Evolutionary conservation across 1,140 invertebrate genomes (phyloP).

Genomic region (Ridgeia piscesae): DNA sequence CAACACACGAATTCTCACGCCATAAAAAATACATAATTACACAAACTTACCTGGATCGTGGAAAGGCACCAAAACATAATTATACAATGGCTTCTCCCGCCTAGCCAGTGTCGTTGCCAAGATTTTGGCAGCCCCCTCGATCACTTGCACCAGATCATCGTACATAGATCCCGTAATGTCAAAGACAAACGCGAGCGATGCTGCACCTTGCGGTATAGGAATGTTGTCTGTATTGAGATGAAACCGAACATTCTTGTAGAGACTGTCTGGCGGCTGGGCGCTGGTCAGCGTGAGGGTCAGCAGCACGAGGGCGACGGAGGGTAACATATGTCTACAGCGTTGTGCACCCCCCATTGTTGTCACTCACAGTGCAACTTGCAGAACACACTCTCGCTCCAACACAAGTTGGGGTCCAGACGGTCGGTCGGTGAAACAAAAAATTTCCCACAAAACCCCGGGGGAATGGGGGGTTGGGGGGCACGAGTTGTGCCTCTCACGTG

Average conservation of each 20-base stretch:
- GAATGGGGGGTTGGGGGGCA: not conserved
- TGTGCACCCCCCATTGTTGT: not conserved
- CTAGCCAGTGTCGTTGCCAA: conserved; percentile 66
- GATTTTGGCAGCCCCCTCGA: conserved; percentile 68
- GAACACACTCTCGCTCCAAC: not conserved
- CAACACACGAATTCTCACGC: too few relatives aligned
- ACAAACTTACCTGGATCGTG: conserved; percentile 69
- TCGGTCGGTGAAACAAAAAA: too few relatives aligned
- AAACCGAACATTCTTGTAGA: not conserved
- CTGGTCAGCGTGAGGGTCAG: not conserved
- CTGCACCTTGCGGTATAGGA: conserved; percentile 45
- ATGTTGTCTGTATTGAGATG: conserved; percentile 9
- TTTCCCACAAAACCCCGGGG: not conserved
- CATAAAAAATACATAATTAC: not conserved
- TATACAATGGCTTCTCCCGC: conserved; percentile 67
- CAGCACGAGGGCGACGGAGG: not conserved
- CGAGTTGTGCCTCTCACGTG: not conserved
- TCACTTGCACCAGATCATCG: conserved; percentile 69
- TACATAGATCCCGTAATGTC: conserved; percentile 78
- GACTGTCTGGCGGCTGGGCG: not conserved
- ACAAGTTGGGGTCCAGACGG: not conserved
- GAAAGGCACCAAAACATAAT: conserved; percentile 77
- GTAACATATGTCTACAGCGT: not conserved
- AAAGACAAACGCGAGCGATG: conserved; percentile 73
- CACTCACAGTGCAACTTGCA: not conserved